Evolutionary conservation across 2,797 vertebrate genomes (phyloP).

Genomic region (Dryobates pubescens): DNA sequence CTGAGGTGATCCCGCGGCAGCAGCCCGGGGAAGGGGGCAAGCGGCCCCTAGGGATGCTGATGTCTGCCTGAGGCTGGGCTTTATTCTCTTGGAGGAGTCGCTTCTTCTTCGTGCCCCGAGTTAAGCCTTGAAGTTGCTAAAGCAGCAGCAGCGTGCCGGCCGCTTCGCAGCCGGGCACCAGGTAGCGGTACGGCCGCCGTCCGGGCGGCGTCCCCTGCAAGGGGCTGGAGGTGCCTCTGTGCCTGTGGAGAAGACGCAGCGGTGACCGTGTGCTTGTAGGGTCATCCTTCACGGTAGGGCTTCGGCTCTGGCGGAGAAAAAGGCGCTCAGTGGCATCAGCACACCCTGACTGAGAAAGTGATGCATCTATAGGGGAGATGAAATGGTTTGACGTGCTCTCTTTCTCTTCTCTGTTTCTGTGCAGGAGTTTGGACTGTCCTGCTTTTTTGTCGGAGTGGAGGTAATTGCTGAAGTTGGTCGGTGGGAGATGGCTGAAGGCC

Average conservation of each 20-base stretch:
- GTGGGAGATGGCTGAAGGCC: background rate
- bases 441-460: background rate
- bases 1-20: background rate
- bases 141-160: background rate
- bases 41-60: background rate
- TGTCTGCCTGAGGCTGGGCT: background rate
- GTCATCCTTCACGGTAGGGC: accelerated
- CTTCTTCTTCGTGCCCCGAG: background rate
- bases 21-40: background rate
- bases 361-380: background rate
- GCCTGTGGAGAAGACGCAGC: accelerated
- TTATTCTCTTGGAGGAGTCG: background rate
- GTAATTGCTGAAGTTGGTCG: background rate
- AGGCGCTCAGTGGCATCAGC: accelerated
- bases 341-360: background rate
- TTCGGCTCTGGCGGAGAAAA: background rate
- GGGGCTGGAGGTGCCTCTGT: background rate
- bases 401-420: background rate
- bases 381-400: background rate
- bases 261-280: background rate
- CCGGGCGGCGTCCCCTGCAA: accelerated
- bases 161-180: background rate
- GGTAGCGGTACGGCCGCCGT: background rate
- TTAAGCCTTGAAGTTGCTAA: background rate
- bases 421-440: background rate